Evolutionary conservation across 2,797 vertebrate species (phyloP).

Genomic region (Psittacula derbiana): DNA sequence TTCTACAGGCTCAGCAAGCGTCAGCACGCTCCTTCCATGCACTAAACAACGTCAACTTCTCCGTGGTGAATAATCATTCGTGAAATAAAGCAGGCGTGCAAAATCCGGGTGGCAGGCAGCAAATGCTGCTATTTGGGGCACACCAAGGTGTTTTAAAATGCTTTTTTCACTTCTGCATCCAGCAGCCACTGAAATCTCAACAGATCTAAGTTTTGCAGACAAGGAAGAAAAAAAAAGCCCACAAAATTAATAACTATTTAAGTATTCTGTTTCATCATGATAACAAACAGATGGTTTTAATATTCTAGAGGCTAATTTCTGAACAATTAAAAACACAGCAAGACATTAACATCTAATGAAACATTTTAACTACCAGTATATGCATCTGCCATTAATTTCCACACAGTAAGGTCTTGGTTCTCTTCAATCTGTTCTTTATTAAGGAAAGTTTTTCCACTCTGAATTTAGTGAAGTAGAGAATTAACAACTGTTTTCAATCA

Average conservation of each 20-base stretch:
- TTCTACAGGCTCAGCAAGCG: constrained; percentile 68
- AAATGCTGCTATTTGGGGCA: constrained; percentile 54
- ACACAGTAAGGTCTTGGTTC: constrained; percentile 91
- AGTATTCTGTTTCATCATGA: constrained; percentile 89
- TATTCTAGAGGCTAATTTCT: constrained; percentile 97
- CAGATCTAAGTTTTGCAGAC: constrained; percentile 80
- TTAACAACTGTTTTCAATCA: constrained; percentile 98
- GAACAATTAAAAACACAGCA: constrained; percentile 98
- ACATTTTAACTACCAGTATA: constrained; percentile 96
- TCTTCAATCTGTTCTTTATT: constrained; percentile 94
- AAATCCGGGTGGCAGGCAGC: constrained; percentile 63
- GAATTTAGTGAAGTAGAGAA: constrained; percentile 94
- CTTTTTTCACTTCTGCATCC: constrained; percentile 58
- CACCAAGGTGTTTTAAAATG: constrained; percentile 67
- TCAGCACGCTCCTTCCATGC: constrained; percentile 22
- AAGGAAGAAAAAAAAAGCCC: constrained; percentile 65
- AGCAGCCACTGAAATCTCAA: constrained; percentile 68
- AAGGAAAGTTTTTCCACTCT: constrained; percentile 85
- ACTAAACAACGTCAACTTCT: constrained; percentile 48
- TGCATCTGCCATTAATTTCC: constrained; percentile 96
- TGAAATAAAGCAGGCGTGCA: constrained; percentile 58
- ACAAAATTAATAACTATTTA: constrained; percentile 85
- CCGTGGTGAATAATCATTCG: constrained; percentile 56
- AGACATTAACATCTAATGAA: constrained; percentile 98
- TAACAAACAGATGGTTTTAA: constrained; percentile 96